Evolutionary conservation across 2,888 invertebrate genomes (phyloP).

Genomic region (Eristalis intricaria): DNA sequence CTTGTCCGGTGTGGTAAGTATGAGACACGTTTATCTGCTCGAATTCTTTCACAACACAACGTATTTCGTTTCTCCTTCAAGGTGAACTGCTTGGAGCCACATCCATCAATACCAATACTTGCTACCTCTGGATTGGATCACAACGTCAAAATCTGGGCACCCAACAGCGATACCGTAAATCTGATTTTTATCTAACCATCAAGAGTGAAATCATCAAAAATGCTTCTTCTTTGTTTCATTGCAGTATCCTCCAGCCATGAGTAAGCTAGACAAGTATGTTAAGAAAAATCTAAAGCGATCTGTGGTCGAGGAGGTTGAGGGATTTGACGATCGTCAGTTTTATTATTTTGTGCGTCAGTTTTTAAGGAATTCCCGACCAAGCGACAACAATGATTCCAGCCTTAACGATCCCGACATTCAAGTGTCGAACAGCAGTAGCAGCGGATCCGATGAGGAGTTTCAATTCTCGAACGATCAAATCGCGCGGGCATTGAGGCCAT

Average conservation of each 20-base stretch:
- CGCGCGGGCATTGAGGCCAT: constrained; percentile 55
- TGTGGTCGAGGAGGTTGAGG: constrained; percentile 71
- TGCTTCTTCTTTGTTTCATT: not conserved
- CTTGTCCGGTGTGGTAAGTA: constrained; percentile 89
- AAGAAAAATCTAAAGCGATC: constrained; percentile 76
- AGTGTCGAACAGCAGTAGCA: constrained; percentile 33
- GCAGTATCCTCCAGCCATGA: constrained; percentile 75
- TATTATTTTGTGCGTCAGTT: constrained; percentile 78
- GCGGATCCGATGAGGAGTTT: constrained; percentile 63
- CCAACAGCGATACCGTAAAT: constrained; percentile 80
- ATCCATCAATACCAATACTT: constrained; percentile 92
- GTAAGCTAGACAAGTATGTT: constrained; percentile 76
- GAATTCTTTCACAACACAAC: no score
- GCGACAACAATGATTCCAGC: constrained; percentile 53
- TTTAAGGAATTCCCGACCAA: constrained; percentile 73
- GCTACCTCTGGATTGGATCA: constrained; percentile 94
- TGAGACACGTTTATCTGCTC: no score
- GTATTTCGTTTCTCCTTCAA: constrained; percentile 31
- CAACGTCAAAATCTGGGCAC: constrained; percentile 96
- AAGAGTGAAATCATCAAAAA: not conserved
- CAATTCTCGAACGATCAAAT: constrained; percentile 57
- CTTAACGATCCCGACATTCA: constrained; percentile 49
- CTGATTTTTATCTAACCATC: constrained; percentile 31
- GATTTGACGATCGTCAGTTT: constrained; percentile 77
- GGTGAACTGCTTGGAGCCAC: constrained; percentile 93